These are phyloP conservation scores for Euglossa dilemma DNA, from an alignment of 1,140 invertebrate genomes.

Conservation along the genomic window DNA sequence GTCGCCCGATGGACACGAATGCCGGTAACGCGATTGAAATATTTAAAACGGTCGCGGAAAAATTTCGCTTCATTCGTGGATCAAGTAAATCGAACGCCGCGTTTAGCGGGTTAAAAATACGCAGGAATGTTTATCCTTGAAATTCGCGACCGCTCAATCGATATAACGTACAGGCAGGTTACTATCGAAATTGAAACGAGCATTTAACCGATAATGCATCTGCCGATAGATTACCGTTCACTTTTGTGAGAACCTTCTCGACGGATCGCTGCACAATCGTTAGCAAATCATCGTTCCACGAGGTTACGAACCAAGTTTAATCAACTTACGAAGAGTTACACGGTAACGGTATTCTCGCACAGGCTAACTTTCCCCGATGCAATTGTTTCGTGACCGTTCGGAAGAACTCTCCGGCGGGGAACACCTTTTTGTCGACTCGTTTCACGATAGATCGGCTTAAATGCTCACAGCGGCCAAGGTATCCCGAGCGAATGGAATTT, in stretches of 20 bases:
- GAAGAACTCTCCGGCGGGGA: neutral
- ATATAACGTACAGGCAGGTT: no score
- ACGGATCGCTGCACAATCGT: neutral
- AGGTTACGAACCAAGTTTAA: neutral
- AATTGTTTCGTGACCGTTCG: neutral
- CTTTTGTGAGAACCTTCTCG: neutral
- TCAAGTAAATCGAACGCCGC: no score
- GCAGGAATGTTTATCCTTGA: no score
- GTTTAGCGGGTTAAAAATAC: no score
- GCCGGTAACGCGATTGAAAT: neutral
- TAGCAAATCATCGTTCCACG: neutral
- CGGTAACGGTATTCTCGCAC: neutral
- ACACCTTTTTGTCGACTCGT: neutral
- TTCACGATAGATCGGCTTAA: neutral
- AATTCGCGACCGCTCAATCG: no score
- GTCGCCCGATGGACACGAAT: neutral
- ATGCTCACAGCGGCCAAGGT: neutral
- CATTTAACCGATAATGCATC: neutral
- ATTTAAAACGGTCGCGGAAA: neutral
- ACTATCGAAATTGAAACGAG: neutral
- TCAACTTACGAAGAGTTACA: neutral
- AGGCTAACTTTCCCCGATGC: neutral
- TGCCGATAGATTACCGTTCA: neutral
- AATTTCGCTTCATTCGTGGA: no score
- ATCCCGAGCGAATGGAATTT: conserved; percentile 32